Base-by-base conservation (phyloP, 1,140 invertebrate species). In the Holcopasites calliopsidis region DNA sequence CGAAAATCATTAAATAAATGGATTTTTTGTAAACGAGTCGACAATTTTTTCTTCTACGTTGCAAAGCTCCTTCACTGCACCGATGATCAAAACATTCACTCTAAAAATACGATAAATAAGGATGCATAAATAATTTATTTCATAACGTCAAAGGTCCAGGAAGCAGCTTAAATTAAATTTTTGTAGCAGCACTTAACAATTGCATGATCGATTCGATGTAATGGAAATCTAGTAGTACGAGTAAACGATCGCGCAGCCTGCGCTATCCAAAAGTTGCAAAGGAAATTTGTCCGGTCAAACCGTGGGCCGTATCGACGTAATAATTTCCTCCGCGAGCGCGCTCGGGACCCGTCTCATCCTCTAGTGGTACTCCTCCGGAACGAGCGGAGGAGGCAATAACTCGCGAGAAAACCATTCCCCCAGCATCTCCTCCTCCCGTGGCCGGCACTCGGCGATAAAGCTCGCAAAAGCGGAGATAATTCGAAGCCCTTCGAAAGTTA, bases 381-480 rank as follows among this genome's bases (percentile, higher is more conserved):
- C 38, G 21, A 69, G n/a, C n/a, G n/a, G 52, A 23, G 52, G 26
- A 44, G 65, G 65, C 50, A 33, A 42, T 68, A 68, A 55, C 65
- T 68, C 65, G 64, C 64, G 49, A 54, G 49, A 68, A 68, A 54
- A 68, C 10, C 64, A 40, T 68, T 52, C 21, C 10, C 65, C 44
- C 18, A 18, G 6, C 18, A 52, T 52, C n/a, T 16, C n/a, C 52
- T 60, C 54, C 55, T 31, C 7, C 23, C 18, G 11, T 1, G 33
- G 28, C 50, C 26, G 26, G 40, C 26, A 16, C 35, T 31, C n/a
- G 42, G 1, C 26, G 61, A 65, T 65, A 66, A 52, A 64, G 60
- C 26, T 71, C 60, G n/a, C 35, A 52, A 65, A 74, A 62, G 50
- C 52, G 42, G 33, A 75, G 62, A 75, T 75, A 75, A 76, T 70